Percentiles rank a stretch among this genome's conserved stretches.
Conservation (phyloP, 2,797 vertebrate species). For the Ispidina picta region DNA sequence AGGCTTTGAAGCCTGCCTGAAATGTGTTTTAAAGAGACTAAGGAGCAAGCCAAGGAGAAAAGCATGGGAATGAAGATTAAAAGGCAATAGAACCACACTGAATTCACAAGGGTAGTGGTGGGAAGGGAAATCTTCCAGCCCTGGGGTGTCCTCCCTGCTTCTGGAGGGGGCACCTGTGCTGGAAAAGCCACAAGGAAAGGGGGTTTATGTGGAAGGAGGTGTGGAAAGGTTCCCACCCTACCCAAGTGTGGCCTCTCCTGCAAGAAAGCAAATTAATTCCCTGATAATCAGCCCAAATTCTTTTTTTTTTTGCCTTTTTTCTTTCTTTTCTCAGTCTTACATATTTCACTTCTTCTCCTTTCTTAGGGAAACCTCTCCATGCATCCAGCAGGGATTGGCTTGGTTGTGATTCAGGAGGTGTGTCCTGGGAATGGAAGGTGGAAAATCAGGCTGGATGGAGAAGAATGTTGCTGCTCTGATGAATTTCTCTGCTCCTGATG, state of each 20-base stretch:
- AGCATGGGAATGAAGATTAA: neutral
- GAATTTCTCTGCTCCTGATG: neutral
- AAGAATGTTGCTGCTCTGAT: neutral
- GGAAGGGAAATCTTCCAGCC: neutral
- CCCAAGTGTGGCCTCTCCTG: neutral
- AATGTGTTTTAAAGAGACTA: neutral
- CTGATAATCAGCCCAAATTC: neutral
- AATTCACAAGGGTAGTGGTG: neutral
- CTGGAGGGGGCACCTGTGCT: neutral
- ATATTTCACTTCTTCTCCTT: neutral
- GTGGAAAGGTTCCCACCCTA: fast-evolving
- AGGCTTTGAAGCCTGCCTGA: neutral
- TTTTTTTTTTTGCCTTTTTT: neutral
- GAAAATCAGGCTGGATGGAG: neutral
- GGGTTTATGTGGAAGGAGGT: neutral
- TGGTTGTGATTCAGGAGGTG: neutral
- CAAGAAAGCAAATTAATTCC: neutral
- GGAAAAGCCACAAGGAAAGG: neutral
- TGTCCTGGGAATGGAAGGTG: neutral
- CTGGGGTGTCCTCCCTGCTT: neutral
- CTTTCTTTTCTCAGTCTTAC: no score
- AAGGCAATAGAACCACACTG: neutral
- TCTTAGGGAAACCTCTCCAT: neutral
- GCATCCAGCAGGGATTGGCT: neutral
- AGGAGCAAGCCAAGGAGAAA: neutral